Percentiles rank a stretch among this genome's conserved stretches.
Evolutionary conservation across 2,888 invertebrate species (phyloP).

Genomic region (Macrosiphum euphorbiae): DNA sequence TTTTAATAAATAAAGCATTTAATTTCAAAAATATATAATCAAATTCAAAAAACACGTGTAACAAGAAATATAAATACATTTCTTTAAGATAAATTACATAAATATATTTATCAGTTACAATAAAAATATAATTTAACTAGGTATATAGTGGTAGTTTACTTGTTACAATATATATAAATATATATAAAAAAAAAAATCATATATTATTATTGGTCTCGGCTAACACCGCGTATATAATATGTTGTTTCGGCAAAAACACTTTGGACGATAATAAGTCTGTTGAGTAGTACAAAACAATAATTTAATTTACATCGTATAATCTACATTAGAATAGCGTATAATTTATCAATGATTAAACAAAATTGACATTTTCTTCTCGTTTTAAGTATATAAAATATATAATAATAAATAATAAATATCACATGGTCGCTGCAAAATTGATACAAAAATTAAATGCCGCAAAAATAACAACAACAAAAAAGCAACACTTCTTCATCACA

Average conservation of each 20-base stretch:
- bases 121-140: slow-evolving; percentile 56
- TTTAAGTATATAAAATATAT: slow-evolving; percentile 35
- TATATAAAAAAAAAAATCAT: slow-evolving; percentile 22
- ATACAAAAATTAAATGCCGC: not conserved
- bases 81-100: slow-evolving; percentile 46
- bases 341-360: slow-evolving; percentile 41
- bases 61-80: slow-evolving; percentile 52
- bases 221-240: not conserved
- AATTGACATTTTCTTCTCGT: slow-evolving; percentile 14
- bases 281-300: slow-evolving; percentile 22
- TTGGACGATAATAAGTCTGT: slow-evolving; percentile 8
- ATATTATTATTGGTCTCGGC: slow-evolving; percentile 33
- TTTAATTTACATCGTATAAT: slow-evolving; percentile 22
- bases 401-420: slow-evolving; percentile 22
- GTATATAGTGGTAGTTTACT: slow-evolving; percentile 3
- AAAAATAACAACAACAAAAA: not conserved
- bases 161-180: slow-evolving; percentile 27
- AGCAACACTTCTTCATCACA: not conserved
- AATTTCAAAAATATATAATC: slow-evolving; percentile 60
- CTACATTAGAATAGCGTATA: not conserved
- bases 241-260: slow-evolving; percentile 36
- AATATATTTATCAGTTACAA: slow-evolving; percentile 46
- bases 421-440: not conserved
- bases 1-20: slow-evolving; percentile 27
- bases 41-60: slow-evolving; percentile 47